Evolutionary conservation across 2,888 invertebrate genomes (phyloP).

Genomic region (Crossocerus cetratus): DNA sequence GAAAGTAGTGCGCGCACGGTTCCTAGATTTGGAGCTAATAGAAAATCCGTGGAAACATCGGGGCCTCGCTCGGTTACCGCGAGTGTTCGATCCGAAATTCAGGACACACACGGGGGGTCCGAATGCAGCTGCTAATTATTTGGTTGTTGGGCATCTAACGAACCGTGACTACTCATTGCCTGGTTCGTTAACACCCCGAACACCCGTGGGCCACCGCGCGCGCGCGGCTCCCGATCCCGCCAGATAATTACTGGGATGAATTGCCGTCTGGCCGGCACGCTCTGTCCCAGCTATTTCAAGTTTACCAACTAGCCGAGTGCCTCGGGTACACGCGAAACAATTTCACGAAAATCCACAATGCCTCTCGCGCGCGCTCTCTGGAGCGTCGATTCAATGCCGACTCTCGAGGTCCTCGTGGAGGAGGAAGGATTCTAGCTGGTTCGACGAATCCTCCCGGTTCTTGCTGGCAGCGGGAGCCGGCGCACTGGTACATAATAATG

Average conservation of each 20-base stretch:
- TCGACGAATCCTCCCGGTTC: too few relatives aligned
- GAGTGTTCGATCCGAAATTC: slow-evolving; percentile 32
- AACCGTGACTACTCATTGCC: slow-evolving; percentile 66
- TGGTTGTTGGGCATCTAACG: slow-evolving; percentile 68
- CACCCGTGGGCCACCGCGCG: slow-evolving; percentile 18
- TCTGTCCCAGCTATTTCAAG: slow-evolving; percentile 23
- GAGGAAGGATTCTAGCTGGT: too few relatives aligned
- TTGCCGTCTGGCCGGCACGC: slow-evolving; percentile 31
- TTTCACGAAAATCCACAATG: background rate
- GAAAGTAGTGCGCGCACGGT: background rate
- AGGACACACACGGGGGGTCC: slow-evolving; percentile 35
- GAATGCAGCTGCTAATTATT: slow-evolving; percentile 63
- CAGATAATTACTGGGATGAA: slow-evolving; percentile 56
- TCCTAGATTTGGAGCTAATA: background rate
- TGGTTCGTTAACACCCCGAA: slow-evolving; percentile 66
- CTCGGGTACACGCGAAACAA: background rate
- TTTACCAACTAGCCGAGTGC: slow-evolving; percentile 33
- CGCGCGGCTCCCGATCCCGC: slow-evolving; percentile 26
- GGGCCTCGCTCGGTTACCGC: slow-evolving; percentile 1
- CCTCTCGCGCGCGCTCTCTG: too few relatives aligned
- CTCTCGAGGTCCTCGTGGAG: too few relatives aligned
- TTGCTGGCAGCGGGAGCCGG: too few relatives aligned
- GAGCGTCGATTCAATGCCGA: too few relatives aligned
- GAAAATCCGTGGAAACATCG: slow-evolving; percentile 3
- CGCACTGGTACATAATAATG: slow-evolving; percentile 34